These are phyloP conservation scores for Mustelus asterias DNA, from an alignment of 2,113 vertebrate genomes.

Conservation along the genomic window DNA sequence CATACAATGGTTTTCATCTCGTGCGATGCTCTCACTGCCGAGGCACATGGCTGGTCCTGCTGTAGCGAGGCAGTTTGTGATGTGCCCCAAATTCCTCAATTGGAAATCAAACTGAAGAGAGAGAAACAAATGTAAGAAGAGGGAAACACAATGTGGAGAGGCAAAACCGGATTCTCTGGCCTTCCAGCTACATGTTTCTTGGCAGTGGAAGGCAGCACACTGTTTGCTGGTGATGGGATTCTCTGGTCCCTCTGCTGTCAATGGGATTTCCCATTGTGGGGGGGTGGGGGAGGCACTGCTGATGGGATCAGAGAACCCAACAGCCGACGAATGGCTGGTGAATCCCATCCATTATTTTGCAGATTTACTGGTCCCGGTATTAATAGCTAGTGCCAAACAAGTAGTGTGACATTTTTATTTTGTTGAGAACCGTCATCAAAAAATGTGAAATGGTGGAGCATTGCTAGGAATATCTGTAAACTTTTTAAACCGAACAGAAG, in stretches of 20 bases:
- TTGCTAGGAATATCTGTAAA: neutral
- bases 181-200: too few species aligned
- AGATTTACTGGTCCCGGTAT: neutral
- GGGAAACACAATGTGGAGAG: neutral
- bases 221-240: too few species aligned
- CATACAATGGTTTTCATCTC: neutral
- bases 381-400: neutral
- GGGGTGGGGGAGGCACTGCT: too few species aligned
- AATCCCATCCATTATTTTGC: too few species aligned
- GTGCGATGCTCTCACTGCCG: neutral
- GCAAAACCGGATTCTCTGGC: too few species aligned
- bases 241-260: too few species aligned
- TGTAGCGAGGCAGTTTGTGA: neutral
- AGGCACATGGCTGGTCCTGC: neutral
- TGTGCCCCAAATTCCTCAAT: neutral
- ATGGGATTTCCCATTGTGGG: too few species aligned
- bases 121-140: neutral
- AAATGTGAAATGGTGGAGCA: neutral
- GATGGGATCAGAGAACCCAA: too few species aligned
- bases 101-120: neutral
- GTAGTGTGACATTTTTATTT: neutral
- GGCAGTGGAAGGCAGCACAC: too few species aligned
- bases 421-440: neutral
- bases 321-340: too few species aligned
- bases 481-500: neutral